A percentile compares a stretch with the other conserved stretches of the same genome.
Conservation (phyloP, 1,140 invertebrate genomes). For the Nebria ingens region DNA sequence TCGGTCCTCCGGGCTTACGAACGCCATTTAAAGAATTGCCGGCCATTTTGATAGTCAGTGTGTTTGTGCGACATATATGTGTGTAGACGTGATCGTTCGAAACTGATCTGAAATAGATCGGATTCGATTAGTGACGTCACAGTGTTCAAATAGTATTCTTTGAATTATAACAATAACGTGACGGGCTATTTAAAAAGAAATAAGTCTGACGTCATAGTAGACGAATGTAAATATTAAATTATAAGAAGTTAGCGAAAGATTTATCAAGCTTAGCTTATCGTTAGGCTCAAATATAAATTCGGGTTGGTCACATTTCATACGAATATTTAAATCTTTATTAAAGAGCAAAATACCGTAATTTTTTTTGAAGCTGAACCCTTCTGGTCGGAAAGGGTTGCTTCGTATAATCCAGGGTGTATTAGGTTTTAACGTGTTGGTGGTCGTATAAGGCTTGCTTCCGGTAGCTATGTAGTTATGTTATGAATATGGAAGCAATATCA, state of each 20-base stretch:
- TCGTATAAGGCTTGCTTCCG: too few species aligned
- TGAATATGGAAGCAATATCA: not conserved
- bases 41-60: conserved; percentile 22
- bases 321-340: not conserved
- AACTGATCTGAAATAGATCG: not conserved
- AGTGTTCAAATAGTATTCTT: not conserved
- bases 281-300: not conserved
- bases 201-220: not conserved
- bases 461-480: too few species aligned
- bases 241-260: not conserved
- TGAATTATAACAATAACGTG: not conserved
- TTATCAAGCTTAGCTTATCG: not conserved
- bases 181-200: not conserved
- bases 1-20: conserved; percentile 20
- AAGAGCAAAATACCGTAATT: not conserved
- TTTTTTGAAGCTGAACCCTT: not conserved
- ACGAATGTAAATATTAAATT: not conserved
- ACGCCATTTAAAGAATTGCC: conserved; percentile 25
- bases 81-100: conserved; percentile 8
- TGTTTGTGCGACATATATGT: conserved; percentile 12
- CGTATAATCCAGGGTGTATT: not conserved
- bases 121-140: not conserved
- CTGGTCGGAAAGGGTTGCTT: not conserved
- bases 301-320: not conserved
- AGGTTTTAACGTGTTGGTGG: not conserved